Conservation (phyloP, 2,888 invertebrate species). For the Eubasilissa splendida region DNA sequence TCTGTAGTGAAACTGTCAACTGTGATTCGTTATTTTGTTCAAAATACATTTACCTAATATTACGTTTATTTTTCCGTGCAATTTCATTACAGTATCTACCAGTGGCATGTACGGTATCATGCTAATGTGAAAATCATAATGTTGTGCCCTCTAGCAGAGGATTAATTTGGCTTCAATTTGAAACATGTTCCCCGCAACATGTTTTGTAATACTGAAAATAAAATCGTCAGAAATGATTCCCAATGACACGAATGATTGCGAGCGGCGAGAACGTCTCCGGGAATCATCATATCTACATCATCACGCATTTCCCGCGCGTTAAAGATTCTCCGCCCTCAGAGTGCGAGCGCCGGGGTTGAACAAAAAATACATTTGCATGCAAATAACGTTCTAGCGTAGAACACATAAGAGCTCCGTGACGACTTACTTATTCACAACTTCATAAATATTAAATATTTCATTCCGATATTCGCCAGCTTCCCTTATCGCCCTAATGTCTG, state of each 20-base stretch:
- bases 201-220: slow-evolving; percentile 6
- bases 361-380: slow-evolving; percentile 55
- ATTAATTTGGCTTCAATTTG: too few relatives aligned
- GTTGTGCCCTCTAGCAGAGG: too few relatives aligned
- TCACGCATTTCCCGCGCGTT: slow-evolving; percentile 12
- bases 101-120: too few relatives aligned
- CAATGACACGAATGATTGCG: slow-evolving; percentile 8
- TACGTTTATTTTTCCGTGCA: too few relatives aligned
- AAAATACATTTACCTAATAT: too few relatives aligned
- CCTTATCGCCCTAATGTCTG: slow-evolving; percentile 43
- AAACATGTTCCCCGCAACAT: too few relatives aligned
- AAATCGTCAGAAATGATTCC: slow-evolving; percentile 34
- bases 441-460: slow-evolving; percentile 58
- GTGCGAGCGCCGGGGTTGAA: slow-evolving; percentile 7
- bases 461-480: slow-evolving; percentile 55
- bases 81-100: too few relatives aligned
- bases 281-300: slow-evolving; percentile 13
- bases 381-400: slow-evolving; percentile 57
- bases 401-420: slow-evolving; percentile 55
- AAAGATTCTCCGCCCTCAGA: slow-evolving; percentile 29
- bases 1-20: too few relatives aligned
- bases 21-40: too few relatives aligned
- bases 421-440: slow-evolving; percentile 58
- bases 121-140: too few relatives aligned
- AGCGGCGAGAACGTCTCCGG: slow-evolving; percentile 6